Conservation (phyloP, 2,797 vertebrate species). For the Lutra lutra region DNA sequence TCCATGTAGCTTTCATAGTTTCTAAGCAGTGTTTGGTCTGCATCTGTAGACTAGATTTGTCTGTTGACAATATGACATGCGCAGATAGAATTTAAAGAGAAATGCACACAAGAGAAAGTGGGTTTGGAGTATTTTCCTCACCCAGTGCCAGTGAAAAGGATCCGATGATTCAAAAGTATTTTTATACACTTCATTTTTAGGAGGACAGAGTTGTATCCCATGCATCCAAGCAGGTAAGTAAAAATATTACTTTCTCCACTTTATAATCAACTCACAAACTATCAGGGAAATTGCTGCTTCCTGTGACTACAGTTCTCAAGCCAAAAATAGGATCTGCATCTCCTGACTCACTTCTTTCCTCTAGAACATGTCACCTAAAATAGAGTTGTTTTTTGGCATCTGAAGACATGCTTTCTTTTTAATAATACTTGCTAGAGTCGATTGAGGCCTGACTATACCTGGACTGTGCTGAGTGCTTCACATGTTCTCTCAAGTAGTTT, state of each 20-base stretch:
- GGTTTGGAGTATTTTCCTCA: background rate
- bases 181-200: conserved; percentile 22
- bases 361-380: conserved; percentile 65
- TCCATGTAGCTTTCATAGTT: background rate
- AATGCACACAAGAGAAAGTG: conserved; percentile 37
- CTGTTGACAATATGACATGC: conserved; percentile 2
- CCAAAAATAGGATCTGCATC: conserved; percentile 69
- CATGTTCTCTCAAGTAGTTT: background rate
- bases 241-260: conserved; percentile 48
- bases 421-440: background rate
- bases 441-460: background rate
- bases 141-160: background rate
- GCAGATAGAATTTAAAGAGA: conserved; percentile 51
- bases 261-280: conserved; percentile 58
- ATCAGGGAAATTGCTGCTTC: conserved; percentile 62
- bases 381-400: conserved; percentile 52
- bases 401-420: conserved; percentile 46
- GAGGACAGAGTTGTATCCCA: conserved; percentile 7
- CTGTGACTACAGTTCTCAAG: conserved; percentile 63
- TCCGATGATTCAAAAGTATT: background rate
- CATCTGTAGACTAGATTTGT: background rate
- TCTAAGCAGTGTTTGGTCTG: background rate
- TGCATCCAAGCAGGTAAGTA: conserved; percentile 10
- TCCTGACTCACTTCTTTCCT: conserved; percentile 76
- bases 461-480: background rate